phyloP scores from a whole-genome alignment of 23 tunicate species.

The Styela clava region DNA sequence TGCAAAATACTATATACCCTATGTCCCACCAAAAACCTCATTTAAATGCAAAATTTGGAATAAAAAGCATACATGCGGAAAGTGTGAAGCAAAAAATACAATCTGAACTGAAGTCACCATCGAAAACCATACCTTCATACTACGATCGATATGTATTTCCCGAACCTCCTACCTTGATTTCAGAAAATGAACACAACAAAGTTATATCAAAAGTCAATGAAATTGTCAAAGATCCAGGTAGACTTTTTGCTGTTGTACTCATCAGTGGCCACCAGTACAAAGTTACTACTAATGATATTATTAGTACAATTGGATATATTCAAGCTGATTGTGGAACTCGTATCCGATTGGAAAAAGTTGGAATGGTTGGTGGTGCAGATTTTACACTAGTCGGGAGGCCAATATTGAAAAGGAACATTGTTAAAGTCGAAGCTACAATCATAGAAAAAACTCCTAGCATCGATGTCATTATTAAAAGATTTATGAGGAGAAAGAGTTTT shows the following conservation, averaged over 20 bases:
- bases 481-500: slow-evolving; percentile 36
- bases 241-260: slow-evolving; percentile 71
- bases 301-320: slow-evolving; percentile 40
- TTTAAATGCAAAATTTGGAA: not conserved
- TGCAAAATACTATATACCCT: too few species aligned
- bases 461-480: slow-evolving; percentile 49
- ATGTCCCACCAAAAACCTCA: not conserved
- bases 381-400: slow-evolving; percentile 82
- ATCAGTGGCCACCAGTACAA: slow-evolving; percentile 63
- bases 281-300: slow-evolving; percentile 72
- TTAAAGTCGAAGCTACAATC: slow-evolving; percentile 60
- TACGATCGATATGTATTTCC: slow-evolving; percentile 92
- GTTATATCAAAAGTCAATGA: slow-evolving; percentile 53
- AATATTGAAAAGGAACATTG: slow-evolving; percentile 52
- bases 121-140: slow-evolving; percentile 35
- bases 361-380: slow-evolving; percentile 78
- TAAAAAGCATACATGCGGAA: not conserved
- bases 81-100: not conserved
- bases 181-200: slow-evolving; percentile 69
- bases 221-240: slow-evolving; percentile 48
- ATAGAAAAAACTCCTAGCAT: slow-evolving; percentile 82
- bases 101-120: not conserved
- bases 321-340: slow-evolving; percentile 69
- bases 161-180: slow-evolving; percentile 74
- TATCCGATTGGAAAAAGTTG: slow-evolving; percentile 75